These are phyloP conservation scores for Silurus asotus DNA, from an alignment of 2,113 vertebrate species.

Conservation along the genomic window DNA sequence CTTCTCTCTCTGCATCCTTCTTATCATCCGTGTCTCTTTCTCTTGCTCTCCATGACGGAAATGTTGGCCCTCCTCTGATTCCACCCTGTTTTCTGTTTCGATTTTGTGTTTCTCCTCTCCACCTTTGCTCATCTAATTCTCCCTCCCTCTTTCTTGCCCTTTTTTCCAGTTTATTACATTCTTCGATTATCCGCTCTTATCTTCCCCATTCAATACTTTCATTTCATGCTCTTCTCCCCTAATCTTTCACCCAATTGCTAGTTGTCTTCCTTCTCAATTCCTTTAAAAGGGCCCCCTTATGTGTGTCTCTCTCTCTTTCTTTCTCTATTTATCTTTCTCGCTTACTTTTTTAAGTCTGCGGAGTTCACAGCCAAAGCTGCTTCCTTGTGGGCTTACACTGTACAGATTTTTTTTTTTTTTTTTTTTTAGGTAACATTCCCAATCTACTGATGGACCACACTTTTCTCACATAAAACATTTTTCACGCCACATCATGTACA, in stretches of 20 bases:
- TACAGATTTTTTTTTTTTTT: background rate
- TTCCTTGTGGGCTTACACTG: background rate
- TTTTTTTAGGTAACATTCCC: background rate
- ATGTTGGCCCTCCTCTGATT: conserved; percentile 31
- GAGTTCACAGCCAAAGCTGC: background rate
- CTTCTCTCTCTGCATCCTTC: conserved; percentile 55
- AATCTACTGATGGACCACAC: conserved; percentile 40
- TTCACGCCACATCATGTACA: conserved; percentile 38
- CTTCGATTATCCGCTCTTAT: conserved; percentile 56
- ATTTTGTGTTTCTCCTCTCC: conserved; percentile 39
- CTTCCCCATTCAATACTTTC: conserved; percentile 54
- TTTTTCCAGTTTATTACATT: conserved; percentile 54
- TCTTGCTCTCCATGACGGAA: background rate
- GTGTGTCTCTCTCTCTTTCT: background rate
- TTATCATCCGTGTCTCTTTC: conserved; percentile 46
- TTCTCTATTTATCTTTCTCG: conserved; percentile 15
- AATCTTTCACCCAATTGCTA: conserved; percentile 56
- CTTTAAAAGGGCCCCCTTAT: conserved; percentile 16
- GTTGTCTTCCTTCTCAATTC: conserved; percentile 42
- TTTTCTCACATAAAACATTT: conserved; percentile 44
- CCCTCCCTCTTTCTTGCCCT: conserved; percentile 29
- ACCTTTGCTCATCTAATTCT: conserved; percentile 41
- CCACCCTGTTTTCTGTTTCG: conserved; percentile 37
- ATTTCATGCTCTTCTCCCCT: conserved; percentile 53
- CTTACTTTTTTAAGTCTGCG: background rate